Evolutionary conservation across 2,797 vertebrate species (phyloP).

Genomic region (Sebastes kiyomatsui): DNA sequence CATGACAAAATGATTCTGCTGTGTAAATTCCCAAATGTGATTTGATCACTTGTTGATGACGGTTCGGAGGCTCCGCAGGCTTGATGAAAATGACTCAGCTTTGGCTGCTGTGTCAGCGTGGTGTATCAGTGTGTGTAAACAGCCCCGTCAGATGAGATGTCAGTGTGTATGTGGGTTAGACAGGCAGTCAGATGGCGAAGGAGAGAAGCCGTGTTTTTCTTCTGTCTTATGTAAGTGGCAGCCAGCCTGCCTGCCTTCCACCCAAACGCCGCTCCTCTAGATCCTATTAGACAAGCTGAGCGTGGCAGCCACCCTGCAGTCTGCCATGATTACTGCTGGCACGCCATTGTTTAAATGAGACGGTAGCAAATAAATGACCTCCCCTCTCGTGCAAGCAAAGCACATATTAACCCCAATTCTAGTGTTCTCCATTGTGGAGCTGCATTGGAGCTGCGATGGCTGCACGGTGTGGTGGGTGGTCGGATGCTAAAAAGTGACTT

Average conservation of each 20-base stretch:
- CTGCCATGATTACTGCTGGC: constrained; percentile 25
- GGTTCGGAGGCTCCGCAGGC: not conserved
- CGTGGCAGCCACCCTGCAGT: constrained; percentile 29
- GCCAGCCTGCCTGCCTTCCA: not conserved
- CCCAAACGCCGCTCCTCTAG: constrained; percentile 16
- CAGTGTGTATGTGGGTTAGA: constrained; percentile 18
- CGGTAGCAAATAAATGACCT: constrained; percentile 27
- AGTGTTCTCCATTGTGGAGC: not conserved
- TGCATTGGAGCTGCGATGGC: not conserved
- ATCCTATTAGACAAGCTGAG: constrained; percentile 56
- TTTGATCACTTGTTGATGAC: constrained; percentile 10
- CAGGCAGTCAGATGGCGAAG: constrained; percentile 2
- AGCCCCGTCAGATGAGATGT: constrained; percentile 12
- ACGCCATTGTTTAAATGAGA: constrained; percentile 34
- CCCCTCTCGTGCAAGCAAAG: not conserved
- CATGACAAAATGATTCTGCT: not conserved
- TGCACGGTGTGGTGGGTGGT: not conserved
- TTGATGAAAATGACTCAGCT: not conserved
- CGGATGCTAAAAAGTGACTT: constrained; percentile 31
- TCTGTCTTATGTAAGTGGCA: constrained; percentile 40
- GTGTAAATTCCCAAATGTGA: not conserved
- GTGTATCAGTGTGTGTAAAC: constrained; percentile 21
- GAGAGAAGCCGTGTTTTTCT: constrained; percentile 1
- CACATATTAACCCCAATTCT: constrained; percentile 8
- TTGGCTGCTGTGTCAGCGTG: not conserved